Percentiles rank a stretch among this genome's conserved stretches.
Evolutionary conservation across 2,797 vertebrate genomes (phyloP).

Genomic region (Chelon labrosus): DNA sequence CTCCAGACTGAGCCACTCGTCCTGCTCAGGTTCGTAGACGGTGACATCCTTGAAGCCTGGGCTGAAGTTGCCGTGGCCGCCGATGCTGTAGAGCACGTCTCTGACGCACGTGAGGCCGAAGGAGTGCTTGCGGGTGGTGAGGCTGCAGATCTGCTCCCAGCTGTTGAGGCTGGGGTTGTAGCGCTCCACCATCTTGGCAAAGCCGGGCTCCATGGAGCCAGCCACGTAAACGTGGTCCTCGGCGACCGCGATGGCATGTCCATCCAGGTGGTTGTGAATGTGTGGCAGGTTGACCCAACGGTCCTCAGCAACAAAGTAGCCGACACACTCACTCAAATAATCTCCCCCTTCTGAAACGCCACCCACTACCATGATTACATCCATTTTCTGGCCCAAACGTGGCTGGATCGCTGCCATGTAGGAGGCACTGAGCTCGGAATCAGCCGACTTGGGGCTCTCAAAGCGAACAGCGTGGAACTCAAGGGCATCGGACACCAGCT

Average conservation of each 20-base stretch:
- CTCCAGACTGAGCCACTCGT: constrained; percentile 92
- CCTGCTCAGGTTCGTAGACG: constrained; percentile 89
- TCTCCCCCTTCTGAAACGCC: constrained; percentile 93
- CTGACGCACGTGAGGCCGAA: constrained; percentile 90
- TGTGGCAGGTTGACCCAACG: constrained; percentile 94
- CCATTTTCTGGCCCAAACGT: constrained; percentile 95
- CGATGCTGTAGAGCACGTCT: constrained; percentile 90
- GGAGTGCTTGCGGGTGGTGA: constrained; percentile 92
- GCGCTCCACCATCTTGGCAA: constrained; percentile 92
- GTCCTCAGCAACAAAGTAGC: constrained; percentile 93
- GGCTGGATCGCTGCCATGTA: constrained; percentile 79
- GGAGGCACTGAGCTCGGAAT: constrained; percentile 75
- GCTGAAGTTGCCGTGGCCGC: constrained; percentile 94
- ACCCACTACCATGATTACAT: constrained; percentile 94
- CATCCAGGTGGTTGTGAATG: constrained; percentile 94
- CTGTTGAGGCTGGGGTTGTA: constrained; percentile 91
- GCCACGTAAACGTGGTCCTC: constrained; percentile 92
- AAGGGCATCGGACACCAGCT: constrained; percentile 88
- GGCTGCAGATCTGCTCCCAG: constrained; percentile 91
- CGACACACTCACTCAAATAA: constrained; percentile 94
- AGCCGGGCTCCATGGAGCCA: constrained; percentile 94
- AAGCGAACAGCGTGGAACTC: constrained; percentile 89
- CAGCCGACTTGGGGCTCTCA: constrained; percentile 85
- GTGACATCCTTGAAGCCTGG: constrained; percentile 94
- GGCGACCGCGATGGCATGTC: constrained; percentile 89